phyloP scores from a whole-genome alignment of 2,888 invertebrate species.

The Lordiphosa fenestrarum region DNA sequence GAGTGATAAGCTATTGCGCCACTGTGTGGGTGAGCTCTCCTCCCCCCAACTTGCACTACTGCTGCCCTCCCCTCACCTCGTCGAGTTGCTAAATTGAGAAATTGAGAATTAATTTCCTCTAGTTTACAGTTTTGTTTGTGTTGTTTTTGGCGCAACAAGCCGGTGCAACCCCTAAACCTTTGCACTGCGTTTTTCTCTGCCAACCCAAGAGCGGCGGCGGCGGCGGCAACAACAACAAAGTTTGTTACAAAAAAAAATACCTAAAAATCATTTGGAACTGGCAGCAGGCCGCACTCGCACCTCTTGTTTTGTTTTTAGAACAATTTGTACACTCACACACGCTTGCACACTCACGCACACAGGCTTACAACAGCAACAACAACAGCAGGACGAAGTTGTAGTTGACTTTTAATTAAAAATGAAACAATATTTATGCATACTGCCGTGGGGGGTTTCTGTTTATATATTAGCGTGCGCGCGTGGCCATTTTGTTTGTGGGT shows the following conservation, averaged over 20 bases:
- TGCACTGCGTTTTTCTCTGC: too few species aligned
- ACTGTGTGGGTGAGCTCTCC: constrained; percentile 24
- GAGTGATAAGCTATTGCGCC: constrained; percentile 41
- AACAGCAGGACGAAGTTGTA: constrained; percentile 11
- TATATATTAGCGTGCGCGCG: constrained; percentile 12
- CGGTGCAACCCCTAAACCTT: constrained; percentile 31
- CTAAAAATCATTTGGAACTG: constrained; percentile 15
- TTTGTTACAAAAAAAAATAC: constrained; percentile 12
- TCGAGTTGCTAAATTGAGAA: constrained; percentile 35
- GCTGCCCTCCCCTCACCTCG: neutral
- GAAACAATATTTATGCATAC: too few species aligned
- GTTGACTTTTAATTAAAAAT: neutral
- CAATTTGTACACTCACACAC: constrained; percentile 27
- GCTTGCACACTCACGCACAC: constrained; percentile 11
- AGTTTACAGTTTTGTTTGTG: constrained; percentile 1
- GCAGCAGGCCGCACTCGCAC: too few species aligned
- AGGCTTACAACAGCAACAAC: constrained; percentile 16
- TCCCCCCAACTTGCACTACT: neutral
- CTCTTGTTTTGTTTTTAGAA: constrained; percentile 47
- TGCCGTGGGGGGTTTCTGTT: neutral
- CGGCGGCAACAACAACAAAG: constrained; percentile 4
- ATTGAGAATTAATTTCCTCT: constrained; percentile 27
- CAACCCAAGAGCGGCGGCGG: constrained; percentile 16
- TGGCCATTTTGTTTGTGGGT: constrained; percentile 51
- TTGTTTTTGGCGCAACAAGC: constrained; percentile 47